Conservation (phyloP, 2,888 invertebrate species). For the Lordiphosa andalusiaca region DNA sequence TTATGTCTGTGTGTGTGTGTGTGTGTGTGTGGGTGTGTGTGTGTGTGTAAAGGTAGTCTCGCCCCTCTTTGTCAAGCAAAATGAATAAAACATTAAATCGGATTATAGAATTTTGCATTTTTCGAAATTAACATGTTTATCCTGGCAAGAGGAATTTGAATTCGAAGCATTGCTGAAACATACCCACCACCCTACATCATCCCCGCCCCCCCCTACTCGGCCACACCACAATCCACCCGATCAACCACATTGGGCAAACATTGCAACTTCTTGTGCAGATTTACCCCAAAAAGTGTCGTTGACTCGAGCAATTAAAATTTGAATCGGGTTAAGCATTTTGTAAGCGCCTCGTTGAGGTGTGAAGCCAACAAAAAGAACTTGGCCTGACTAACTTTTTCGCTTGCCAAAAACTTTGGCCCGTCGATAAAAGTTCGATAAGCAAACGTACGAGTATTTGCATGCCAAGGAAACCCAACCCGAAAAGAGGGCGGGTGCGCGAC, state of each 20-base stretch:
- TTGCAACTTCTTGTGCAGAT: background rate
- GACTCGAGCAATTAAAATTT: constrained; percentile 54
- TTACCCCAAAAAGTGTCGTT: constrained; percentile 10
- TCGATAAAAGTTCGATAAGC: constrained; percentile 33
- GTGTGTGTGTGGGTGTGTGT: constrained; percentile 1
- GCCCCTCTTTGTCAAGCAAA: constrained; percentile 35
- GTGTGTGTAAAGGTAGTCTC: constrained; percentile 17
- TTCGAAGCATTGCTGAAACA: constrained; percentile 22
- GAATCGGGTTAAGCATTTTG: constrained; percentile 43
- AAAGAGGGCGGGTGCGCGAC: no score
- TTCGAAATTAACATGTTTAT: constrained; percentile 73
- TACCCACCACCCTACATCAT: no score
- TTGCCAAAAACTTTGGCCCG: constrained; percentile 25
- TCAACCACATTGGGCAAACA: no score
- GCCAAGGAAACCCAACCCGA: no score
- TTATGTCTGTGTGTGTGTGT: constrained; percentile 16
- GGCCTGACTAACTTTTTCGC: background rate
- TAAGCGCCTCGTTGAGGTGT: constrained; percentile 22
- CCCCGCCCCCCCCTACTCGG: no score
- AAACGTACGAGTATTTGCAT: background rate
- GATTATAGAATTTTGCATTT: constrained; percentile 75
- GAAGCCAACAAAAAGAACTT: constrained; percentile 5
- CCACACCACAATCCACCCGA: no score
- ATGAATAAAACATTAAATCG: constrained; percentile 75
- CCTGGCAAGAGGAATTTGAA: constrained; percentile 40